Evolutionary conservation across 2,113 vertebrate species (phyloP).

Genomic region (Corapipo altera): DNA sequence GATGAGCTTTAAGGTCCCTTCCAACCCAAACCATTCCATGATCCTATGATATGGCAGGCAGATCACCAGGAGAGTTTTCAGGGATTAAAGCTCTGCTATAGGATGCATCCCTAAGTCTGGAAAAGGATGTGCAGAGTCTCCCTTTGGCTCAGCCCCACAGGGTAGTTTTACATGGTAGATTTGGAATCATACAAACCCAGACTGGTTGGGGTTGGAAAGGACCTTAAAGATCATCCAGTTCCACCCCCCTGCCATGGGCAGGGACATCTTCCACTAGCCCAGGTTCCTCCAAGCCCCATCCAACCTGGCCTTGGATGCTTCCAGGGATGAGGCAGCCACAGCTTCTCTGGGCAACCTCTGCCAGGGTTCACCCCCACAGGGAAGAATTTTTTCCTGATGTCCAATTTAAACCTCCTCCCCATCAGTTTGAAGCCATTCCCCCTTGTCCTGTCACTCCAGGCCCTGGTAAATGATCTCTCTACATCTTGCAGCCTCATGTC

Average conservation of each 20-base stretch:
- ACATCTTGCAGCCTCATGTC: neutral
- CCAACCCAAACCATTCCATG: neutral
- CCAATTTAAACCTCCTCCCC: neutral
- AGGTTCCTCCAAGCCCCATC: neutral
- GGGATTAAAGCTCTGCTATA: neutral
- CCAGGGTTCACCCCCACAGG: neutral
- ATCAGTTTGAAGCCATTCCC: neutral
- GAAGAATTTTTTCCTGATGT: neutral
- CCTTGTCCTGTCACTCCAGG: neutral
- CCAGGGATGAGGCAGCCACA: neutral
- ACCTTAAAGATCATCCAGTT: accelerated
- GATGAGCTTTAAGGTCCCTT: neutral
- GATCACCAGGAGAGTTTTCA: neutral
- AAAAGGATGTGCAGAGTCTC: too few species aligned
- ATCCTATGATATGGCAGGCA: neutral
- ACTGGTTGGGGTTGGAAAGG: neutral
- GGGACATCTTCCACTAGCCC: neutral
- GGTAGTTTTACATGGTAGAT: neutral
- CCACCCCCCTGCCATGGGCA: neutral
- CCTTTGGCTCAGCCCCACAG: accelerated
- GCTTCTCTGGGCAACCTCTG: neutral
- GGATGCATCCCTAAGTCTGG: neutral
- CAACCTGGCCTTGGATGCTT: neutral
- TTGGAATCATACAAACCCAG: neutral
- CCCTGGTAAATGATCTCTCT: neutral